Base-by-base conservation (phyloP, 2,888 invertebrate species). In the Meta bourneti region DNA sequence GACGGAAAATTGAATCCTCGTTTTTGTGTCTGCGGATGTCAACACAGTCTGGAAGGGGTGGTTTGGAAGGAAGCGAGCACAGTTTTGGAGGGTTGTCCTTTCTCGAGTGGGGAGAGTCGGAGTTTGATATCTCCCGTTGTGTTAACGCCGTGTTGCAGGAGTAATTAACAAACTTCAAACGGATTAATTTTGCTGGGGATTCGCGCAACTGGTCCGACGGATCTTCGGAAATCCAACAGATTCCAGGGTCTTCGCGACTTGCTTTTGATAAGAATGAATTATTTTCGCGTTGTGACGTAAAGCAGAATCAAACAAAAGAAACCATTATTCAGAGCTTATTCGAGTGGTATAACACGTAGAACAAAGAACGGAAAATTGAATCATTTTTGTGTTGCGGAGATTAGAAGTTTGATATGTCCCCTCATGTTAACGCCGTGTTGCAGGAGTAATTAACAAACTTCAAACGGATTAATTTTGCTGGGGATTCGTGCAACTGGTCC, bases 151-250 rank as follows among this genome's bases (percentile, higher is more conserved):
- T 80, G 69, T 80, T 61, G 34, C 34, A 20, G 11, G n/a, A 61
- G 80, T 82, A 82, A 82, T 82, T 82, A 82, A 82, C 82, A 82
- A 72, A 72, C 82, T 82, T 82, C 69, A 82, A 82, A 70, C 49
- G 51, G 82, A 82, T 82, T 82, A 82, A 82, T 34, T 34, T 34
- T 34, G 34, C 34, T 34, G 34, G 34, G 34, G 34, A 34, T 34
- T 34, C 34, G 4, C 34, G 34, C 34, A 34, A 34, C 34, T 34
- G 4, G 34, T 2, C 34, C 34, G 34, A 34, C 34, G 34, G 34
- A 34, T 34, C 34, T 34, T 34, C 34, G 34, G 34, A 34, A 34
- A 34, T 34, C 34, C 34, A 34, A 34, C 34, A 34, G 34, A 34
- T 34, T 34, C 34, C 34, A 34, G 4, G 34, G 34, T 61, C 80